A percentile compares a stretch with the other conserved stretches of the same genome.
Evolutionary conservation across 2,113 vertebrate species (phyloP).

Genomic region (Upupa epops): DNA sequence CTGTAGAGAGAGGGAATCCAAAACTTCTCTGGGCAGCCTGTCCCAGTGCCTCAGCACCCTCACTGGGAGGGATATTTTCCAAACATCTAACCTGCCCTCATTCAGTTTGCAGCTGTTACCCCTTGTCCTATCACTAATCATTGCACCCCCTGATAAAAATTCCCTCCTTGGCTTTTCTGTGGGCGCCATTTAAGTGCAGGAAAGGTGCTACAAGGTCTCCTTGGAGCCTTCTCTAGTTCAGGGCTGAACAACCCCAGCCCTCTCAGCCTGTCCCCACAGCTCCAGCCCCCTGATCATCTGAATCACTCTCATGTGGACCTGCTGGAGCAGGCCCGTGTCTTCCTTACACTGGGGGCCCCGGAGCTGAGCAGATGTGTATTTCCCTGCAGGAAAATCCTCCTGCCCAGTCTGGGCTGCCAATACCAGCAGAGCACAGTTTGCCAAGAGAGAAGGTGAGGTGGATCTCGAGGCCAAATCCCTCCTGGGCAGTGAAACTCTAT

Average conservation of each 20-base stretch:
- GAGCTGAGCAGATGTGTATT: not conserved
- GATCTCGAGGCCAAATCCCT: not conserved
- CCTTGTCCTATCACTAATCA: not conserved
- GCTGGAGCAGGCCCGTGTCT: not conserved
- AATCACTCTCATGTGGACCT: not conserved
- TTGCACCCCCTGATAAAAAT: not conserved
- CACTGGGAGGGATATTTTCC: not conserved
- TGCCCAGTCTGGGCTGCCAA: not conserved
- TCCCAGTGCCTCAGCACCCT: not conserved
- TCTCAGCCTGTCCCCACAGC: not conserved
- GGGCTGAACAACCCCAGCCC: not conserved
- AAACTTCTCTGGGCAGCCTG: not conserved
- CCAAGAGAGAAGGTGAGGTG: not conserved
- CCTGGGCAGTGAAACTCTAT: not conserved
- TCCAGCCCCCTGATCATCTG: not conserved
- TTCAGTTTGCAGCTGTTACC: not conserved
- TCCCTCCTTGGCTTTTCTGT: not conserved
- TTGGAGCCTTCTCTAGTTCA: not conserved
- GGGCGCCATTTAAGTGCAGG: not conserved
- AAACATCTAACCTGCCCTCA: not conserved
- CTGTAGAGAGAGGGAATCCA: not conserved
- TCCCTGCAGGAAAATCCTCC: not conserved
- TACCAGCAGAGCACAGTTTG: not conserved
- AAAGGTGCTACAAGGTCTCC: not conserved
- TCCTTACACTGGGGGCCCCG: not conserved